A percentile compares a stretch with the other conserved stretches of the same genome.
phyloP scores from a whole-genome alignment of 1,140 invertebrate species.

The Aethina tumida region DNA sequence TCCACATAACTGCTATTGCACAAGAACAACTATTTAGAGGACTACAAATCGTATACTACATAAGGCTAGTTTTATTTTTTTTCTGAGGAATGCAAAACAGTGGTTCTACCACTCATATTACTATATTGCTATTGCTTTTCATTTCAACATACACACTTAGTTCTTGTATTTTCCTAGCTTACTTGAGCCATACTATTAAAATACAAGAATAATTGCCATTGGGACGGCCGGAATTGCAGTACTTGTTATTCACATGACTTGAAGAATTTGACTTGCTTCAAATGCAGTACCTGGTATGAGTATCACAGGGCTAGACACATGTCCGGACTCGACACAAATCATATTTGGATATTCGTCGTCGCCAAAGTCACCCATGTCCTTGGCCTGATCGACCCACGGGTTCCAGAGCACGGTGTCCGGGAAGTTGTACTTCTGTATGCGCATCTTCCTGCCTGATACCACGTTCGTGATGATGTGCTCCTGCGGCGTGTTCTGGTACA shows the following conservation, averaged over 20 bases:
- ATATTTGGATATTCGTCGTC: slow-evolving; percentile 93
- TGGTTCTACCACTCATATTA: slow-evolving; percentile 11
- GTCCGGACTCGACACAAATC: slow-evolving; percentile 90
- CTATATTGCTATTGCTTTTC: neutral
- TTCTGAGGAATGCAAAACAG: slow-evolving; percentile 21
- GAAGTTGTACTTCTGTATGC: slow-evolving; percentile 88
- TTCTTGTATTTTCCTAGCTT: slow-evolving; percentile 12
- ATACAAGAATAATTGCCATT: slow-evolving; percentile 3
- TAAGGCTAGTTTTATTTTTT: slow-evolving; percentile 30
- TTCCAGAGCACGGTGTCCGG: slow-evolving; percentile 95
- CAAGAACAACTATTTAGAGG: slow-evolving; percentile 20
- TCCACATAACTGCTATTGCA: slow-evolving; percentile 27
- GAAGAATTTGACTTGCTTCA: slow-evolving; percentile 77
- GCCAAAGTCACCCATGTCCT: slow-evolving; percentile 86
- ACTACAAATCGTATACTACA: slow-evolving; percentile 30
- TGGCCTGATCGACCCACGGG: slow-evolving; percentile 87
- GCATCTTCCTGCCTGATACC: slow-evolving; percentile 82
- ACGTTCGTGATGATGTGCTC: slow-evolving; percentile 90
- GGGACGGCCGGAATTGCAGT: neutral
- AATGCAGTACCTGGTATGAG: slow-evolving; percentile 78
- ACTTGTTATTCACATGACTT: slow-evolving; percentile 43
- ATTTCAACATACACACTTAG: neutral
- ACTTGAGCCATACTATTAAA: slow-evolving; percentile 3
- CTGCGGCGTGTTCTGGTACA: slow-evolving; percentile 86
- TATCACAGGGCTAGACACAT: slow-evolving; percentile 75